Percentiles rank a stretch among this genome's conserved stretches.
These are phyloP conservation scores for Kryptolebias marmoratus DNA, from an alignment of 2,113 vertebrate species.

Conservation along the genomic window DNA sequence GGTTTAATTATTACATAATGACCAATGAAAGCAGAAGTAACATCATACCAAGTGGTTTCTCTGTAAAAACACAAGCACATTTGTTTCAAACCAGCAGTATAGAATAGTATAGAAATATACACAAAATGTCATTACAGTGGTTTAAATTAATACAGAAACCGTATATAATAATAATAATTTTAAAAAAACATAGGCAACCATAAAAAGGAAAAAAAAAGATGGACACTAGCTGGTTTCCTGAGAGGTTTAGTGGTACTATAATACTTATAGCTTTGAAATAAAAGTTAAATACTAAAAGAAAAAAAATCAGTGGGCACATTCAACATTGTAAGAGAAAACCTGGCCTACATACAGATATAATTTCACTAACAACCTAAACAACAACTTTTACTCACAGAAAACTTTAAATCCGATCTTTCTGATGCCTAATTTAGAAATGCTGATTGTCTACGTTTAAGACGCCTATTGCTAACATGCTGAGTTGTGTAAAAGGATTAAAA, in stretches of 20 bases:
- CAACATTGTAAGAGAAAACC: slow-evolving; percentile 21
- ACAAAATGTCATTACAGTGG: slow-evolving; percentile 62
- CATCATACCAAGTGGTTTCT: slow-evolving; percentile 40
- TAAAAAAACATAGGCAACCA: slow-evolving; percentile 53
- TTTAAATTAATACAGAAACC: slow-evolving; percentile 58
- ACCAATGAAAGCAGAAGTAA: slow-evolving; percentile 26
- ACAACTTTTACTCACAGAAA: slow-evolving; percentile 1
- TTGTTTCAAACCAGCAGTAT: slow-evolving; percentile 51
- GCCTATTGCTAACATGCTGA: slow-evolving; percentile 48
- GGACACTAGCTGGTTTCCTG: slow-evolving; percentile 68
- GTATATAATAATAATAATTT: slow-evolving; percentile 29
- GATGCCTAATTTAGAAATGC: background rate
- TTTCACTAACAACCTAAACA: slow-evolving; percentile 9
- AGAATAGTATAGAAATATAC: slow-evolving; percentile 56
- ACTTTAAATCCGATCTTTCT: slow-evolving; percentile 15
- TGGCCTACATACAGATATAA: slow-evolving; percentile 13
- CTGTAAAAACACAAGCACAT: slow-evolving; percentile 44
- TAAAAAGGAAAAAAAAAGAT: slow-evolving; percentile 29
- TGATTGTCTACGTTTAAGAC: slow-evolving; percentile 60
- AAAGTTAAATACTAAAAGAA: slow-evolving; percentile 16
- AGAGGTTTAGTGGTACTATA: slow-evolving; percentile 57
- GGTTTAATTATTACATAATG: slow-evolving; percentile 18
- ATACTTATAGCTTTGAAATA: slow-evolving; percentile 36
- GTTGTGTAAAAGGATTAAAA: background rate
- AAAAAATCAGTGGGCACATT: background rate